Percentiles rank a stretch among this genome's conserved stretches.
Conservation (phyloP, 2,113 vertebrate species). For the Puntigrus tetrazona region DNA sequence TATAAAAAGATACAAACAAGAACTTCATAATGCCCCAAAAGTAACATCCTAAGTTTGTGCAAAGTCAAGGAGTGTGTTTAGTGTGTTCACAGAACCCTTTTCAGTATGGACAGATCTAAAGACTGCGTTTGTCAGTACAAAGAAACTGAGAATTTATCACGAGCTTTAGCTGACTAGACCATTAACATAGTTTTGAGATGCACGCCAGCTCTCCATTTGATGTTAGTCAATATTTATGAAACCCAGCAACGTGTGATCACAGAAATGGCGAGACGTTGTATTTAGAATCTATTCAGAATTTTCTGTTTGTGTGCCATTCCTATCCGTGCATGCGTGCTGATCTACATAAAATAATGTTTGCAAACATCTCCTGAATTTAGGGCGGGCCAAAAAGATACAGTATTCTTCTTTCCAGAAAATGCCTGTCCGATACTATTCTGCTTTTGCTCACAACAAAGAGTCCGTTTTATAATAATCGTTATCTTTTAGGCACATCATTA, state of each 20-base stretch:
- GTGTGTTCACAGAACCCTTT: background rate
- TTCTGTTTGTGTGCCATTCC: background rate
- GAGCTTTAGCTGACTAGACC: constrained; percentile 14
- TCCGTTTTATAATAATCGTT: constrained; percentile 53
- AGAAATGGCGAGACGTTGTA: constrained; percentile 9
- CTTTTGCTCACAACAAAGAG: constrained; percentile 45
- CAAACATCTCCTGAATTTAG: constrained; percentile 2
- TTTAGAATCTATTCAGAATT: constrained; percentile 15
- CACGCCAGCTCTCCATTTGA: constrained; percentile 24
- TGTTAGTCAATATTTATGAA: constrained; percentile 39
- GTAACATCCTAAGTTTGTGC: background rate
- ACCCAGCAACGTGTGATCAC: constrained; percentile 10
- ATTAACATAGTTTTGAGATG: background rate
- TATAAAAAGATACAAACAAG: background rate
- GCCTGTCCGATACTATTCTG: background rate
- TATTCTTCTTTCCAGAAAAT: background rate
- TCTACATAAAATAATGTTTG: constrained; percentile 27
- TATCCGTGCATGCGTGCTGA: background rate
- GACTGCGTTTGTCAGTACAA: constrained; percentile 47
- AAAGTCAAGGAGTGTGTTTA: background rate
- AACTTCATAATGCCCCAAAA: background rate
- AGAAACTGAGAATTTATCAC: constrained; percentile 38
- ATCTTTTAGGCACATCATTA: constrained; percentile 56
- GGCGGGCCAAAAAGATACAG: background rate
- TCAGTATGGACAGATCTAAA: constrained; percentile 35